Conservation (phyloP, 2,797 vertebrate species). For the Eutrigla gurnardus region DNA sequence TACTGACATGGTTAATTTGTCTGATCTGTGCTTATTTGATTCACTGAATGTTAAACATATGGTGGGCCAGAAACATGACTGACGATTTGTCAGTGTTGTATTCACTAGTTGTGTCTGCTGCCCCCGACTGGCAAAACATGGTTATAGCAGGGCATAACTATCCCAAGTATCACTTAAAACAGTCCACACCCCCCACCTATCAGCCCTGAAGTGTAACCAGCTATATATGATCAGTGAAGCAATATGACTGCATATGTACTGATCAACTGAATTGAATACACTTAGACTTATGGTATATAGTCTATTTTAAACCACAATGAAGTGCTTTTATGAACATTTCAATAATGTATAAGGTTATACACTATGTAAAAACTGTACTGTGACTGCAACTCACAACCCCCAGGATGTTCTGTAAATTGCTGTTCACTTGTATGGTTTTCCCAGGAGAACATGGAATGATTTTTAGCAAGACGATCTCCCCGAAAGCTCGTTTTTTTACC, state of each 20-base stretch:
- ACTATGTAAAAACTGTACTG: background rate
- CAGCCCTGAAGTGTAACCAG: background rate
- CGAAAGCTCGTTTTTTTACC: constrained; percentile 83
- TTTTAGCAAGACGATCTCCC: constrained; percentile 81
- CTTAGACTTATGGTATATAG: background rate
- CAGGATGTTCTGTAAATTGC: background rate
- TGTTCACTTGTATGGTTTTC: constrained; percentile 26
- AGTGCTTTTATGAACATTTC: background rate
- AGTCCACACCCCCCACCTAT: background rate
- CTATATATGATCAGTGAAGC: background rate
- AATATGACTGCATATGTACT: background rate
- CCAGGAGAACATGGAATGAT: constrained; percentile 80
- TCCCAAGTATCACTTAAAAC: background rate
- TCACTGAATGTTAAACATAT: background rate
- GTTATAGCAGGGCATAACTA: background rate
- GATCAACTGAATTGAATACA: background rate
- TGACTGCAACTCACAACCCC: background rate
- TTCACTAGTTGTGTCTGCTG: background rate
- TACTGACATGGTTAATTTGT: background rate
- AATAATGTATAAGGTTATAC: background rate
- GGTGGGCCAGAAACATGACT: background rate
- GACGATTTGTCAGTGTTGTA: background rate
- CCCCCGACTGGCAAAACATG: background rate
- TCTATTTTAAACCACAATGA: constrained; percentile 5
- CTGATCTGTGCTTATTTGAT: background rate